Percentiles rank a stretch among this genome's conserved stretches.
Evolutionary conservation across 2,888 invertebrate genomes (phyloP).

Genomic region (Zaprionus bogoriensis): DNA sequence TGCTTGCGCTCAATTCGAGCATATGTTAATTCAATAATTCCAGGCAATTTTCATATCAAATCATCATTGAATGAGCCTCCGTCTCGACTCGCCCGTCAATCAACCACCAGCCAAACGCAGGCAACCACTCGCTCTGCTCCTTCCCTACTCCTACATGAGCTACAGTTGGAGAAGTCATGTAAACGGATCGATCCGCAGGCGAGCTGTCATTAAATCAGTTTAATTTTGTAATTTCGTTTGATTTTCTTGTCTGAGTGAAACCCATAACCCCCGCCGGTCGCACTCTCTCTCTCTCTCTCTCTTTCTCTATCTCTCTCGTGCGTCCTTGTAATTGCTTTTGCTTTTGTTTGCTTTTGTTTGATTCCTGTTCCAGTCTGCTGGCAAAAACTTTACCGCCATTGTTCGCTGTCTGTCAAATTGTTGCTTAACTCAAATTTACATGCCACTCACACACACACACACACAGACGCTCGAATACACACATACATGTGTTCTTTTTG

Average conservation of each 20-base stretch:
- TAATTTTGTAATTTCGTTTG: constrained; percentile 74
- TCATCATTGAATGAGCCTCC: constrained; percentile 52
- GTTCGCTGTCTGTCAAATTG: constrained; percentile 60
- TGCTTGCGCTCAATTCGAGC: constrained; percentile 73
- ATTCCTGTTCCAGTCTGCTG: constrained; percentile 51
- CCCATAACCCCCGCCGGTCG: no score
- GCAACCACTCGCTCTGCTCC: neutral
- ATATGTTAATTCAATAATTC: constrained; percentile 80
- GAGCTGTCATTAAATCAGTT: constrained; percentile 66
- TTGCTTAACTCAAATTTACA: constrained; percentile 55
- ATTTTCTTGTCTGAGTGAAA: constrained; percentile 61
- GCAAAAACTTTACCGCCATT: constrained; percentile 54
- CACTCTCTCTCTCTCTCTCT: neutral
- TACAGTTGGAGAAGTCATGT: constrained; percentile 24
- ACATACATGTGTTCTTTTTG: constrained; percentile 15
- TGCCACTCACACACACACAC: constrained; percentile 27
- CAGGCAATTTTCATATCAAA: constrained; percentile 79
- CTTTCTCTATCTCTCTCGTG: neutral
- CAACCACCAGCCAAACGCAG: constrained; percentile 40
- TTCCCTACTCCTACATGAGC: neutral
- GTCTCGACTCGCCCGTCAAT: constrained; percentile 66
- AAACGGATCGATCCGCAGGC: constrained; percentile 35
- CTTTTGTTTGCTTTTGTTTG: constrained; percentile 62
- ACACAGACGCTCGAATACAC: constrained; percentile 7
- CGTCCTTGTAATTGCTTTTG: constrained; percentile 68